Base-by-base conservation (phyloP, 1,140 invertebrate species). In the Maconellicoccus hirsutus region DNA sequence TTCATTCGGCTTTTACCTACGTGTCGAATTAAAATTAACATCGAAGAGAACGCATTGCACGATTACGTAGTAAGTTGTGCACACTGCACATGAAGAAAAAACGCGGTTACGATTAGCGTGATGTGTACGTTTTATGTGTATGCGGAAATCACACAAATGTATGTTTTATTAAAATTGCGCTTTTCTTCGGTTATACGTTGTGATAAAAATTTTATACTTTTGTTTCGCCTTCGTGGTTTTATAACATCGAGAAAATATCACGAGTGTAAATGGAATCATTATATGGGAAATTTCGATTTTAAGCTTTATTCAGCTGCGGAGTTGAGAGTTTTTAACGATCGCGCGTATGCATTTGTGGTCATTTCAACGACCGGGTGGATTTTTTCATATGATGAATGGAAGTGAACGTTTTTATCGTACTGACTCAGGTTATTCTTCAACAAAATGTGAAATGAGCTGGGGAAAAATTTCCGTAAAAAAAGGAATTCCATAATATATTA, bases 151-250 rank as follows among this genome's bases (percentile, higher is more conserved):
- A 33, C 29, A 33, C 3, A 33, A 3, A 6, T 12, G 29, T 3
- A 12, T 33, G 29, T 33, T 33, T 33, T 33, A 33, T 33, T 33
- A 33, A 33, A 33, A 33, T 33, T 33, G 29, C 29, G 12, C 29
- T 33, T 33, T 33, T 33, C 29, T 33, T 33, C 29, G 29, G 29
- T 33, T 33, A 33, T 33, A 12, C 12, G 29, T 8, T 19, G 42
- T 19, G 42, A 52, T 52, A 52, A 52, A 52, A 52, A 52, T 14
- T 52, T 52, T 52, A 52, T 52, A 52, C n/a, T 52, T 52, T 52
- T 33, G 29, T 33, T 33, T 33, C 12, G 3, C 29, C 4, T 12
- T 3, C 42, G n/a, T 16, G 42, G 42, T 52, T 52, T 52, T 52
- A 52, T 19, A 52, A 52, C 42, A 38, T 52, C 42, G n/a, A 16